These are phyloP conservation scores for Proisotoma minuta DNA, from an alignment of 2,888 invertebrate genomes.

Conservation along the genomic window DNA sequence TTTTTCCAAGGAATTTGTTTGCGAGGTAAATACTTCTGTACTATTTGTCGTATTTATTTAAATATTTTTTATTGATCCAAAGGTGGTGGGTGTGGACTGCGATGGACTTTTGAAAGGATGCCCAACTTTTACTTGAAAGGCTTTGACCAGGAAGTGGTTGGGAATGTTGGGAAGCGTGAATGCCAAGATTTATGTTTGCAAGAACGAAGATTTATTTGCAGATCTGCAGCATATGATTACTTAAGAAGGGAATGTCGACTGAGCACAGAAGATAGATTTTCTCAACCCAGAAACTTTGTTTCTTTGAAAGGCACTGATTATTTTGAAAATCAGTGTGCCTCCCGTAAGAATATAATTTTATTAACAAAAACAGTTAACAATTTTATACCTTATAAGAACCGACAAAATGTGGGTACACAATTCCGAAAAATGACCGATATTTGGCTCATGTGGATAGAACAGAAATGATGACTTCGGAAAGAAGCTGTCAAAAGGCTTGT, in stretches of 20 bases:
- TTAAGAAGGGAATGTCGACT: constrained; percentile 53
- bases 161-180: constrained; percentile 50
- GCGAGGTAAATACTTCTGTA: too few relatives aligned
- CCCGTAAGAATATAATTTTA: constrained; percentile 49
- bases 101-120: constrained; percentile 55
- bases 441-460: constrained; percentile 52
- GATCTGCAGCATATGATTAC: constrained; percentile 56
- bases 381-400: constrained; percentile 43
- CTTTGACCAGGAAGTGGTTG: constrained; percentile 49
- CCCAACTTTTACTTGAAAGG: constrained; percentile 54
- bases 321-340: constrained; percentile 57
- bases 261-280: constrained; percentile 54
- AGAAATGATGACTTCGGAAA: constrained; percentile 50
- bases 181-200: constrained; percentile 55
- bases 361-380: not conserved
- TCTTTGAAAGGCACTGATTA: constrained; percentile 53
- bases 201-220: constrained; percentile 54
- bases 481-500: constrained; percentile 53
- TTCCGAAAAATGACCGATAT: constrained; percentile 50
- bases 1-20: constrained; percentile 51
- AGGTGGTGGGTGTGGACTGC: constrained; percentile 51
- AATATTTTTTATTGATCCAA: too few relatives aligned
- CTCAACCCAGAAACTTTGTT: constrained; percentile 54
- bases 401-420: constrained; percentile 50
- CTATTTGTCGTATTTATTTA: too few relatives aligned